phyloP scores from a whole-genome alignment of 2,113 vertebrate species.

The Axis porcinus region DNA sequence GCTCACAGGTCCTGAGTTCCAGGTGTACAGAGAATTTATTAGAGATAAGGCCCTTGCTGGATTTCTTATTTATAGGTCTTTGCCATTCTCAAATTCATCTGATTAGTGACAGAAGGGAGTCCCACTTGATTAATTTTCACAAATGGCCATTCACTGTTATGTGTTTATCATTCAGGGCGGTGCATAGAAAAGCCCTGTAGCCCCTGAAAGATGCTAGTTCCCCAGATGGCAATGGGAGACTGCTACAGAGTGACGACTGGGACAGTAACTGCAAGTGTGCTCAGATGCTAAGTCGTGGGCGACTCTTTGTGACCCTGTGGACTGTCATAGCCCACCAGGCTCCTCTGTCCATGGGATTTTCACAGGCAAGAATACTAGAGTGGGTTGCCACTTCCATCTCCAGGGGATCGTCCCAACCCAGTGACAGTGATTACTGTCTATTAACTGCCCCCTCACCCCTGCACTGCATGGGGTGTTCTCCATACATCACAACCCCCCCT shows the following conservation, averaged over 20 bases:
- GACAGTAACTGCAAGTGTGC: neutral
- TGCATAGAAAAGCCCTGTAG: neutral
- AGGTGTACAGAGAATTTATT: neutral
- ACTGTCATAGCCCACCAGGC: neutral
- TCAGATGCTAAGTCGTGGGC: neutral
- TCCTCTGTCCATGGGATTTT: neutral
- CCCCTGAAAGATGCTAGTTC: neutral
- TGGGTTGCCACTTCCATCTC: neutral
- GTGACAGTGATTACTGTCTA: neutral
- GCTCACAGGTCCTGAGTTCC: neutral
- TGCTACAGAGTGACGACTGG: neutral
- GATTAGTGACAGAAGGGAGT: neutral
- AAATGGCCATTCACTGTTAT: neutral
- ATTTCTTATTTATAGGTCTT: neutral
- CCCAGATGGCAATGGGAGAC: neutral
- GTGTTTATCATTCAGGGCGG: neutral
- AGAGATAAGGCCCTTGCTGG: neutral
- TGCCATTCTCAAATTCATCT: neutral
- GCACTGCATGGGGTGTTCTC: fast-evolving
- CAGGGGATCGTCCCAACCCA: neutral
- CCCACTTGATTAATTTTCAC: neutral
- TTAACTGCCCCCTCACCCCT: no score
- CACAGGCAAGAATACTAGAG: neutral
- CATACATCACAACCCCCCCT: neutral
- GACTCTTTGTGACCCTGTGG: neutral